Evolutionary conservation across 2,888 invertebrate species (phyloP), one percentile per base, ranked within the genome.

Genomic region (Synergus japonicus): DNA sequence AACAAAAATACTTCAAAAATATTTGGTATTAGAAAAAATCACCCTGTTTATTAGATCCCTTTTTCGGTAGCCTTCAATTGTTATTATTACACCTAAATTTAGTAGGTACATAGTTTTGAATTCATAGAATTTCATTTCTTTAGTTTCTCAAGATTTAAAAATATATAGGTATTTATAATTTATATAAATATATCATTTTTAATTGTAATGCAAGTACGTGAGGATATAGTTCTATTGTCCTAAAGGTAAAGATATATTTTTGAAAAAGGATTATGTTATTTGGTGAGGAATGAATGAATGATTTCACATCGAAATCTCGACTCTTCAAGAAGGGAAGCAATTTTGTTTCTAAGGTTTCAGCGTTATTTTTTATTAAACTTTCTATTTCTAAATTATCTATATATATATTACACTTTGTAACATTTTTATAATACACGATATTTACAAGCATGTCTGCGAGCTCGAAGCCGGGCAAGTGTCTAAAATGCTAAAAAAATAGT

Each of bases 381-480:
- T 41, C 73, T 73, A 54, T 37, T 73, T 22, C 54, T 54, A 37
- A 73, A 49, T 73, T 29, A 13, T 73, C 54, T 73, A 73, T 73
- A 29, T 29, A 29, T 37, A 73, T 73, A 73, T 73, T 73, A 73
- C 73, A 73, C 49, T 73, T 73, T 73, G n/a, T 73, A 73, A 73
- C 73, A 54, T 73, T 69, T 67, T 54, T 73, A 73, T 73, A 73
- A 73, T 73, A 73, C 73, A 73, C 73, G 73, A 73, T 73, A 73
- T 73, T 73, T 73, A 73, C 73, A 73, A 73, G 73, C 73, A 73
- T 73, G 73, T 73, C 73, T 73, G 73, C 73, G 73, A 73, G 73
- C 73, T 73, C 73, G n/a, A 73, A 73, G 73, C 73, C 73, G 12
- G 73, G 73, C 73, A 73, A 73, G 54, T 54, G 37, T 54, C 54